Conservation (phyloP, 2,113 vertebrate genomes). For the Ictalurus punctatus region DNA sequence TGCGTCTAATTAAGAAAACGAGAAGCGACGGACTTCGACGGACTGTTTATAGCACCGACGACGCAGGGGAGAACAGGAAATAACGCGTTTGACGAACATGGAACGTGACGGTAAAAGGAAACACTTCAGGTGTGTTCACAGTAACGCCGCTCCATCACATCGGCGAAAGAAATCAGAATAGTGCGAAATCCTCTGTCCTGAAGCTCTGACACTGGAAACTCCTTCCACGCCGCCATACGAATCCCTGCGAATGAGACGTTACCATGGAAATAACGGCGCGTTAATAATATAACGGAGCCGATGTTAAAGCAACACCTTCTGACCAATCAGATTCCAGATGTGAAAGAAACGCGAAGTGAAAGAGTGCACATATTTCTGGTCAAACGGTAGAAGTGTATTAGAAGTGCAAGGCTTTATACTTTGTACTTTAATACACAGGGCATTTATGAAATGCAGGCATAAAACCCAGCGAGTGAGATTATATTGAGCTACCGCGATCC, state of each 20-base stretch:
- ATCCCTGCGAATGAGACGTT: too few relatives aligned
- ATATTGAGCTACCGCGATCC: conserved; percentile 29
- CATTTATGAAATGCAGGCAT: conserved; percentile 40
- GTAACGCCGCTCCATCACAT: too few relatives aligned
- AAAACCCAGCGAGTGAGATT: background rate
- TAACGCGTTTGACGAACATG: too few relatives aligned
- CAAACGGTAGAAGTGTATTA: background rate
- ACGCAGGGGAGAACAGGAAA: too few relatives aligned
- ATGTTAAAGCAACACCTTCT: background rate
- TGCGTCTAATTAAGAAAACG: background rate
- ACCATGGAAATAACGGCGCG: too few relatives aligned
- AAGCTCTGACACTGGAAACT: too few relatives aligned
- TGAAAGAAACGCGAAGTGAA: background rate
- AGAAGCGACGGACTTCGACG: background rate
- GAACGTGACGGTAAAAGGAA: too few relatives aligned
- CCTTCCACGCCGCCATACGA: too few relatives aligned
- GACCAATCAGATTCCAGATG: background rate
- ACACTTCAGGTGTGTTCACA: too few relatives aligned
- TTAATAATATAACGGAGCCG: too few relatives aligned
- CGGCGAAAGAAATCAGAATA: too few relatives aligned
- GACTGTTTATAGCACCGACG: background rate
- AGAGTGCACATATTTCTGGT: background rate
- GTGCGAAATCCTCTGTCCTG: too few relatives aligned
- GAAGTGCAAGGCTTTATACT: background rate
- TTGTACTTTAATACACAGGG: conserved; percentile 44